phyloP scores from a whole-genome alignment of 2,888 invertebrate species.

The Plusia festucae region DNA sequence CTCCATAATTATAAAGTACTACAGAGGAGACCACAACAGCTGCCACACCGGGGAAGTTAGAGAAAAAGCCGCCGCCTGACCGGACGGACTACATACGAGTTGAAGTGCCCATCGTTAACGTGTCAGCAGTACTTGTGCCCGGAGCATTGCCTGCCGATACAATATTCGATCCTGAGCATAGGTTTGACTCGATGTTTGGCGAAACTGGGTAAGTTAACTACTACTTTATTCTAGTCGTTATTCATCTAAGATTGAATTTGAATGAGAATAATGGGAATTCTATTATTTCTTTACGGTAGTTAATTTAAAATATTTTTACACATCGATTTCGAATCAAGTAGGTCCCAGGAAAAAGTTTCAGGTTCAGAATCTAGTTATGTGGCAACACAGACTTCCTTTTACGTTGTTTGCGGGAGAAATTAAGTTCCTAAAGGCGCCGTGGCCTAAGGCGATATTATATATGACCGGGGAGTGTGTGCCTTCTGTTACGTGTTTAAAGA shows the following conservation, averaged over 20 bases:
- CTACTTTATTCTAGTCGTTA: background rate
- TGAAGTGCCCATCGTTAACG: conserved; percentile 78
- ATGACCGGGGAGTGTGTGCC: too few relatives aligned
- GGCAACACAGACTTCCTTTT: too few relatives aligned
- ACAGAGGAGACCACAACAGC: conserved; percentile 12
- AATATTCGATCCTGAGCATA: conserved; percentile 60
- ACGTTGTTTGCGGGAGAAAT: too few relatives aligned
- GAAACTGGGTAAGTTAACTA: conserved; percentile 67
- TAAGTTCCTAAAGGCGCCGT: too few relatives aligned
- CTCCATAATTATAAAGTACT: conserved; percentile 12
- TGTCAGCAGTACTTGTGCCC: conserved; percentile 67
- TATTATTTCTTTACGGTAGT: too few relatives aligned
- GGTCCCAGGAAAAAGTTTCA: too few relatives aligned
- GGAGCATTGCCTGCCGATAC: conserved; percentile 22
- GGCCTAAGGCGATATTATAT: too few relatives aligned
- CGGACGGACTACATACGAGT: conserved; percentile 57
- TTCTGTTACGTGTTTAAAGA: too few relatives aligned
- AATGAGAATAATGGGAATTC: background rate
- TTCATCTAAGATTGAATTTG: background rate
- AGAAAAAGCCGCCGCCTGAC: conserved; percentile 19
- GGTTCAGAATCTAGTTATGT: too few relatives aligned
- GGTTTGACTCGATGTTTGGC: conserved; percentile 72
- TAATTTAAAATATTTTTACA: too few relatives aligned
- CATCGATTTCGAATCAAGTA: too few relatives aligned
- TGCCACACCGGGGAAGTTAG: conserved; percentile 15